phyloP scores from a whole-genome alignment of 2,113 vertebrate species.

The Argyrosomus japonicus region DNA sequence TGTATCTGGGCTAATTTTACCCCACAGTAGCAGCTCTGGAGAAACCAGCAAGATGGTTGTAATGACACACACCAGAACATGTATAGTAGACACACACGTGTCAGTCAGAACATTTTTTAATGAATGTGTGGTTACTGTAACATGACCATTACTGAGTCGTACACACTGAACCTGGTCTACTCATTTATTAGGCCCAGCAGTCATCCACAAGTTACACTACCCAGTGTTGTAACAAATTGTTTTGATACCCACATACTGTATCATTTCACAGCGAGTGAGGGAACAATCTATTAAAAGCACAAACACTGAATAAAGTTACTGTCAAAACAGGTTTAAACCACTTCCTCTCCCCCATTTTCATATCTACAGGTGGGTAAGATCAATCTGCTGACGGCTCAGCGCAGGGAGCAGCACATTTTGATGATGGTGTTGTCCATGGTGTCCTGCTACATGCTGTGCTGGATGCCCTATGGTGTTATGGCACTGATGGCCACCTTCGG shows the following conservation, averaged over 20 bases:
- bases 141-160: neutral
- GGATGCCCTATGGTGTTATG: constrained; percentile 86
- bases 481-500: constrained; percentile 85
- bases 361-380: constrained; percentile 83
- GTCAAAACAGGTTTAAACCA: neutral
- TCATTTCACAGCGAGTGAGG: neutral
- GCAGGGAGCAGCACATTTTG: constrained; percentile 84
- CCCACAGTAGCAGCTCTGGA: neutral
- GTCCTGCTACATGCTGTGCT: constrained; percentile 86
- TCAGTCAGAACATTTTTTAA: neutral
- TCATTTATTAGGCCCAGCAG: neutral
- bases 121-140: neutral
- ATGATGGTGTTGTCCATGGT: constrained; percentile 85
- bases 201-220: neutral
- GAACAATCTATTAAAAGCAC: neutral
- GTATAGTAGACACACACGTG: neutral
- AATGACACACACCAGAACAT: neutral
- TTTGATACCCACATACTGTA: neutral
- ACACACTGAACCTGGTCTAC: neutral
- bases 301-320: neutral
- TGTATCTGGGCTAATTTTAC: constrained; percentile 33
- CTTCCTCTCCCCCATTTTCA: neutral
- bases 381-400: constrained; percentile 82
- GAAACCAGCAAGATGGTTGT: neutral
- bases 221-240: neutral